Percentiles rank a stretch among this genome's conserved stretches.
Evolutionary conservation across 2,888 invertebrate genomes (phyloP).

Genomic region (Clusia tigrina): DNA sequence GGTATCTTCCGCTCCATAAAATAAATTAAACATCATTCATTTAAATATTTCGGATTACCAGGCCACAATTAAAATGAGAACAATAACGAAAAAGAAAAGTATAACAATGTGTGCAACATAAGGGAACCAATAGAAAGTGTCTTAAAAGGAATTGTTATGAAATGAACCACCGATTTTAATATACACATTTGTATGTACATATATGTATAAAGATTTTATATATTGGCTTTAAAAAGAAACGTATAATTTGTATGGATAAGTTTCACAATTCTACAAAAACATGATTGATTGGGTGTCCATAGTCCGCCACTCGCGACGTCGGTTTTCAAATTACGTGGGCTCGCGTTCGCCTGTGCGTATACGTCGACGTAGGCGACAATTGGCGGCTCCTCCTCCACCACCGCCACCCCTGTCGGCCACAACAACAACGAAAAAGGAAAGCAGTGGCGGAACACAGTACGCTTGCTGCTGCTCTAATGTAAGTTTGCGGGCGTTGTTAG

Average conservation of each 20-base stretch:
- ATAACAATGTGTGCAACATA: neutral
- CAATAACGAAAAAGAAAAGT: neutral
- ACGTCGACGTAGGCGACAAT: conserved; percentile 65
- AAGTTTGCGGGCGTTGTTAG: conserved; percentile 40
- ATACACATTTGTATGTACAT: no score
- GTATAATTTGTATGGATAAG: neutral
- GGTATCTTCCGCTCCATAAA: no score
- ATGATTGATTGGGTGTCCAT: conserved; percentile 85
- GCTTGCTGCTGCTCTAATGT: conserved; percentile 61
- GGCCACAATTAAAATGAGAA: neutral
- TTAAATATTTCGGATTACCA: no score
- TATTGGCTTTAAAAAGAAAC: no score
- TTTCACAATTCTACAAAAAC: conserved; percentile 15
- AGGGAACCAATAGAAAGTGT: neutral
- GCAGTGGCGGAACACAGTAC: conserved; percentile 37
- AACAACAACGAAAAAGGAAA: conserved; percentile 23
- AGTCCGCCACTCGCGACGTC: conserved; percentile 74
- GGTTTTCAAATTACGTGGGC: conserved; percentile 76
- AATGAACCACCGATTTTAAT: neutral
- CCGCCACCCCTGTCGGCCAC: conserved; percentile 20
- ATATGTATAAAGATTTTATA: no score
- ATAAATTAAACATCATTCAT: no score
- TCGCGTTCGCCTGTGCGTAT: conserved; percentile 73
- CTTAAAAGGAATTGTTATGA: neutral
- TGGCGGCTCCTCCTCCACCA: conserved; percentile 50